Base-by-base conservation (phyloP, 2,113 vertebrate species). In the Protomyctophum bolini region DNA sequence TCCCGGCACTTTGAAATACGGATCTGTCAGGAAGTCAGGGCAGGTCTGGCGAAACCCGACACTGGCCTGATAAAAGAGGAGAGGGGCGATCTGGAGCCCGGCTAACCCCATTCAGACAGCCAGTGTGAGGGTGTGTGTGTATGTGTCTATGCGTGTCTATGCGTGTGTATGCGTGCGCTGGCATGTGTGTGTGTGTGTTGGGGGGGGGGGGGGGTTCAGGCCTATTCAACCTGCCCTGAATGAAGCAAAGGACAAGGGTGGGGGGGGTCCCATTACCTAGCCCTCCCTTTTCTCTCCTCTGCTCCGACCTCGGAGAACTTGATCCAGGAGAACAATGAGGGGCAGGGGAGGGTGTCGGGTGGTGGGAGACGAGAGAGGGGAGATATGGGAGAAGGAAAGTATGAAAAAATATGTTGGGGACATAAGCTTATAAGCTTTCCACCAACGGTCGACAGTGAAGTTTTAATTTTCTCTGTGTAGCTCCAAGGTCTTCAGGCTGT, bases 31-130 rank as follows among this genome's bases (percentile, higher is more conserved):
- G 86, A 86, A 86, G 79, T 70, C 60, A 86, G 81, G 21, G 83
- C 83, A 82, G 77, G 72, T 84, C 92, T 84, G 83, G 79, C 90
- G 93, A 94, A 95, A 96, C 90, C 74, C 83, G 91, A 94, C 91
- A 89, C 45, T 88, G 77, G 85, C 72, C 73, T 83, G 88, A 91
- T 92, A 93, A 92, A 41, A 92, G 91, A 58, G 51, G 87, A 92
- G 91, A 58, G 51, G 87, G 76, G 87, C 84, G 87, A 72, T 14
- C 67, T 84, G 90, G 84, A 83, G 82, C 10, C 70, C 66, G 76
- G 51, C 45, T 73, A 73, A 21, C 65, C 60, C 74, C 79, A 90
- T 92, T 88, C 89, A 90, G 80, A 63, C 72, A 51, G 80, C 64
- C 72, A 51, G 76, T 68, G 59, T 68, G 69, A 66, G 68, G 67